A percentile compares a stretch with the other conserved stretches of the same genome.
These are phyloP conservation scores for Cryptus armator DNA, from an alignment of 2,888 invertebrate species.

Conservation along the genomic window DNA sequence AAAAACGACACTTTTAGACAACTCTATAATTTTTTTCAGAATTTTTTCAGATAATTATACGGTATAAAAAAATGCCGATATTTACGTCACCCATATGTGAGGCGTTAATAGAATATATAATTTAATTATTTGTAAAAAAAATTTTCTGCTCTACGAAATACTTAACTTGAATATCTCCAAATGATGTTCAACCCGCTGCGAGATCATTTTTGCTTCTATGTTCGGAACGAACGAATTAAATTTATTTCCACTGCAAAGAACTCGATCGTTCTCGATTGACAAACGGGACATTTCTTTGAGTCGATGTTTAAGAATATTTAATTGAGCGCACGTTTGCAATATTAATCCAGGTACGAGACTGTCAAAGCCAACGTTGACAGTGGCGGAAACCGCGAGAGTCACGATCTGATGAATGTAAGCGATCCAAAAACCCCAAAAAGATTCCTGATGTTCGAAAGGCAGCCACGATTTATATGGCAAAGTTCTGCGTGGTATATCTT, in stretches of 20 bases:
- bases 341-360: slow-evolving; percentile 69
- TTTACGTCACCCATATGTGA: too few species aligned
- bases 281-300: not conserved
- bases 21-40: too few species aligned
- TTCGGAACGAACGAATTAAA: too few species aligned
- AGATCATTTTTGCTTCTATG: slow-evolving; percentile 2
- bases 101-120: too few species aligned
- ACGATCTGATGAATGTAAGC: slow-evolving; percentile 58
- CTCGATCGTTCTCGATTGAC: not conserved
- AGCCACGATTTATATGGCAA: slow-evolving; percentile 70
- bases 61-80: too few species aligned
- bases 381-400: not conserved
- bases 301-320: slow-evolving; percentile 67
- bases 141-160: not conserved
- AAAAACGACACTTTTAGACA: too few species aligned
- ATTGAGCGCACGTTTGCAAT: slow-evolving; percentile 69
- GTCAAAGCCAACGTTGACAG: slow-evolving; percentile 56
- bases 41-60: too few species aligned
- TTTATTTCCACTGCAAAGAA: too few species aligned
- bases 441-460: slow-evolving; percentile 64
- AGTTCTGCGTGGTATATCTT: slow-evolving; percentile 46
- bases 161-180: slow-evolving; percentile 45
- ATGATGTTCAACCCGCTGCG: slow-evolving; percentile 60
- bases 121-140: not conserved
- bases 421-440: slow-evolving; percentile 54